phyloP scores from a whole-genome alignment of 2,888 invertebrate genomes.

The Polyommatus iphigenia region DNA sequence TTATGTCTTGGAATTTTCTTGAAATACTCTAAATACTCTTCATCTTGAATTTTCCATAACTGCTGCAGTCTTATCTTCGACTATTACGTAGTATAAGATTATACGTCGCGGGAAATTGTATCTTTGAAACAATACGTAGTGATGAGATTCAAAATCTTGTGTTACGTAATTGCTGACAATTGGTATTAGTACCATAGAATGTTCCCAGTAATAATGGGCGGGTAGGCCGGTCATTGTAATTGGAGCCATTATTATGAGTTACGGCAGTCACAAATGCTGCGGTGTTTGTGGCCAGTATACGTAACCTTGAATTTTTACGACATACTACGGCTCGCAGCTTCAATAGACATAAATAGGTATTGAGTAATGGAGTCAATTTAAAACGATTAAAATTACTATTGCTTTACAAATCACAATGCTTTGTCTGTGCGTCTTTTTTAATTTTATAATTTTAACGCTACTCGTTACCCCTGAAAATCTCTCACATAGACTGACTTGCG shows the following conservation, averaged over 20 bases:
- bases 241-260: neutral
- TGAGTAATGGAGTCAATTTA: neutral
- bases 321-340: neutral
- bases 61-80: neutral
- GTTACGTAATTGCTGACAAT: neutral
- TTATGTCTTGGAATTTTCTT: neutral
- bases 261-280: neutral
- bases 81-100: neutral
- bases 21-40: neutral
- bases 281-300: neutral
- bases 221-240: neutral
- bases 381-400: neutral
- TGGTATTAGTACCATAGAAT: neutral
- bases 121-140: neutral
- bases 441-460: too few relatives aligned
- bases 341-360: neutral
- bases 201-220: neutral
- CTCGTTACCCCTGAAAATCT: too few relatives aligned
- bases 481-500: too few relatives aligned
- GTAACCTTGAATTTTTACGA: constrained; percentile 21
- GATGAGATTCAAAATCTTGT: neutral
- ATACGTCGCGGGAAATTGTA: neutral
- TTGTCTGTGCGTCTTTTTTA: neutral
- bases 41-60: neutral
- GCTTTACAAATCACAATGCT: neutral